phyloP scores from a whole-genome alignment of 1,140 invertebrate genomes.

The Heterodera carotae region DNA sequence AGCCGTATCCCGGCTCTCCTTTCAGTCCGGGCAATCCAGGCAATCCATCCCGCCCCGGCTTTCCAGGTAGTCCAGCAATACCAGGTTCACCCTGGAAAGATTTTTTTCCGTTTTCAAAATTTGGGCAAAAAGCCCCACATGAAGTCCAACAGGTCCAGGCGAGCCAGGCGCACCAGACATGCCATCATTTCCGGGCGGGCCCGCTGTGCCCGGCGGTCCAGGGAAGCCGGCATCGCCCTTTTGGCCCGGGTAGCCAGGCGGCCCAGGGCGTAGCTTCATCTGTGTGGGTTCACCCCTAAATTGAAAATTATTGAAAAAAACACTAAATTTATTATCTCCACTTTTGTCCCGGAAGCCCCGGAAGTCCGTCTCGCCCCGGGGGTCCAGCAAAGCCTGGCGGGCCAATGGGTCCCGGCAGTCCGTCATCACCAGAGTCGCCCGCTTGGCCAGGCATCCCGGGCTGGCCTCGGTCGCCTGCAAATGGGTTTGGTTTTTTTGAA shows the following conservation, averaged over 20 bases:
- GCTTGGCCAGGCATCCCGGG: conserved; percentile 61
- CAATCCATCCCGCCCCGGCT: conserved; percentile 66
- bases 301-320: neutral
- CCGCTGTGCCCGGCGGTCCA: conserved; percentile 63
- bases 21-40: conserved; percentile 57
- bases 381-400: conserved; percentile 58
- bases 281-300: conserved; percentile 59
- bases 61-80: conserved; percentile 53
- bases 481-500: neutral
- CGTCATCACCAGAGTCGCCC: conserved; percentile 64
- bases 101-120: neutral
- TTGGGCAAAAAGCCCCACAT: conserved; percentile 68
- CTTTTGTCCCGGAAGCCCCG: conserved; percentile 60
- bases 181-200: conserved; percentile 55
- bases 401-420: conserved; percentile 56
- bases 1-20: conserved; percentile 58
- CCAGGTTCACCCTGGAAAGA: conserved; percentile 50
- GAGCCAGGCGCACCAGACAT: conserved; percentile 67
- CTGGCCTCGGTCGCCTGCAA: conserved; percentile 53
- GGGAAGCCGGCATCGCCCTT: conserved; percentile 67
- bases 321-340: neutral
- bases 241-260: conserved; percentile 60
- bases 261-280: conserved; percentile 66
- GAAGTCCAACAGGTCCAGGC: conserved; percentile 67
- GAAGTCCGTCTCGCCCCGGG: conserved; percentile 61